A percentile compares a stretch with the other conserved stretches of the same genome.
Conservation (phyloP, 2,797 vertebrate genomes). For the Glyptemys insculpta region DNA sequence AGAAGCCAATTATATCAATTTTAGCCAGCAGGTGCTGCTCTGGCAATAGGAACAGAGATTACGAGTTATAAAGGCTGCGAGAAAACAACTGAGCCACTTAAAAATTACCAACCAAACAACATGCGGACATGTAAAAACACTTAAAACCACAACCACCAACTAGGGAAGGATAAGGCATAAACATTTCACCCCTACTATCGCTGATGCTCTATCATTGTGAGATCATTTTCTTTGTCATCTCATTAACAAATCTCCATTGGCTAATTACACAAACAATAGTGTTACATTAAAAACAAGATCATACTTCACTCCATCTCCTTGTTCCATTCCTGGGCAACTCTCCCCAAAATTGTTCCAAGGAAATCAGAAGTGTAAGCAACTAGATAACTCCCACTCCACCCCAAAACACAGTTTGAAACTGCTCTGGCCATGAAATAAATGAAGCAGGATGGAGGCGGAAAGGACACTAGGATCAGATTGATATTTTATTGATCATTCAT, state of each 20-base stretch:
- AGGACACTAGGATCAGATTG: not conserved
- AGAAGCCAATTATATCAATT: constrained; percentile 45
- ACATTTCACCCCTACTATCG: constrained; percentile 12
- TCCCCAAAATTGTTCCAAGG: constrained; percentile 13
- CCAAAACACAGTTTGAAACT: not conserved
- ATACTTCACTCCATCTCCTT: constrained; percentile 10
- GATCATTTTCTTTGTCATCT: not conserved
- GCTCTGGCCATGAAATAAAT: not conserved
- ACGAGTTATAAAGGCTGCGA: constrained; percentile 13
- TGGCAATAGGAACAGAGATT: constrained; percentile 47
- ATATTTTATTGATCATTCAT: constrained; percentile 1
- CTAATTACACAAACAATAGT: constrained; percentile 35
- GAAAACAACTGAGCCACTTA: constrained; percentile 2
- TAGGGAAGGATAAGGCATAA: constrained; percentile 18
- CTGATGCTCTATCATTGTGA: not conserved
- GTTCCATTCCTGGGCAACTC: not conserved
- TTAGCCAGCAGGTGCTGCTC: constrained; percentile 73
- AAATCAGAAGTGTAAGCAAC: not conserved
- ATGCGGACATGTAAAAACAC: constrained; percentile 6
- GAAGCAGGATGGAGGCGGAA: not conserved
- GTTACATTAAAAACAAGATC: constrained; percentile 16
- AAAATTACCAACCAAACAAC: constrained; percentile 53
- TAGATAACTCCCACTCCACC: not conserved
- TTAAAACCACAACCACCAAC: constrained; percentile 16
- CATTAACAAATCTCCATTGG: not conserved